These are phyloP conservation scores for Maniola hyperantus DNA, from an alignment of 2,888 invertebrate genomes.

Conservation along the genomic window DNA sequence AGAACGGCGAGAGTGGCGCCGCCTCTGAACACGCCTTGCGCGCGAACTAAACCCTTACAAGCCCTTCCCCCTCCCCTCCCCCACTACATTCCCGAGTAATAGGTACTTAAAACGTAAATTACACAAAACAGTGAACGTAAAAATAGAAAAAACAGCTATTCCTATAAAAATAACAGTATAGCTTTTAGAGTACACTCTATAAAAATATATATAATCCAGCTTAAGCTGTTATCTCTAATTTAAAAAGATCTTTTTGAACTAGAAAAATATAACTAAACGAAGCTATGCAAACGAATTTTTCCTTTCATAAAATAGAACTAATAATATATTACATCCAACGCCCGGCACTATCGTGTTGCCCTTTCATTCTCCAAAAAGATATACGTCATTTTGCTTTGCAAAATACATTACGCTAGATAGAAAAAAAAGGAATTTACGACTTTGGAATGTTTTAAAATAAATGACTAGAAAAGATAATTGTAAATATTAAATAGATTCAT, in stretches of 20 bases:
- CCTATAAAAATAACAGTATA: slow-evolving; percentile 81
- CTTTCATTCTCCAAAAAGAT: slow-evolving; percentile 66
- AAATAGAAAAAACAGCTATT: slow-evolving; percentile 64
- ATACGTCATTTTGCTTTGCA: slow-evolving; percentile 80
- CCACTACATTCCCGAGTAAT: slow-evolving; percentile 30
- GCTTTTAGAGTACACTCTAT: slow-evolving; percentile 77
- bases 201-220: slow-evolving; percentile 80
- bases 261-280: slow-evolving; percentile 68
- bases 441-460: slow-evolving; percentile 77
- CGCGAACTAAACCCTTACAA: slow-evolving; percentile 31
- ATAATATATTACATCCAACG: slow-evolving; percentile 50
- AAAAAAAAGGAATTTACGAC: slow-evolving; percentile 67
- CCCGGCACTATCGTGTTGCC: slow-evolving; percentile 57
- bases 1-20: slow-evolving; percentile 45
- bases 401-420: slow-evolving; percentile 74
- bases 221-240: slow-evolving; percentile 74
- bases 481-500: slow-evolving; percentile 50
- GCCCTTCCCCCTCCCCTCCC: background rate
- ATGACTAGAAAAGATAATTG: slow-evolving; percentile 75
- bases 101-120: slow-evolving; percentile 55
- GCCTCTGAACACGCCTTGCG: slow-evolving; percentile 37
- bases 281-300: slow-evolving; percentile 54
- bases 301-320: slow-evolving; percentile 40
- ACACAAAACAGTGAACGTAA: slow-evolving; percentile 59
- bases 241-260: slow-evolving; percentile 66